Evolutionary conservation across 2,888 invertebrate genomes (phyloP).

Genomic region (Lepidocyrtoides sp.): DNA sequence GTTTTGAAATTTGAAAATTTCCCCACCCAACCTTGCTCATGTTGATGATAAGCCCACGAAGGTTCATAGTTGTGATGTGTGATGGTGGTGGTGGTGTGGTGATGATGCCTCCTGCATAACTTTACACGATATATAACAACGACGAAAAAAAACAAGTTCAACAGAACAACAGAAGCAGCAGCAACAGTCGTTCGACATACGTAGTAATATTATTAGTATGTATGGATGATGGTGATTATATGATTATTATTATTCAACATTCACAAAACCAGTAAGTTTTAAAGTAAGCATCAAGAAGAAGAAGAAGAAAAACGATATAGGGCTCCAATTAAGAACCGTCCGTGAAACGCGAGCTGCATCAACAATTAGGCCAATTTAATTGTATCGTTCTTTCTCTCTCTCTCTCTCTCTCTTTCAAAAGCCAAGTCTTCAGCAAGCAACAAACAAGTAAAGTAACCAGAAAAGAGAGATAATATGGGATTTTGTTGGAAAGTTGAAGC

Average conservation of each 20-base stretch:
- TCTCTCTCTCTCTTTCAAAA: not conserved
- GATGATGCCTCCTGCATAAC: constrained; percentile 44
- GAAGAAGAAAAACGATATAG: constrained; percentile 82
- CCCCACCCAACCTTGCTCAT: too few species aligned
- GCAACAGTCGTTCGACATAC: not conserved
- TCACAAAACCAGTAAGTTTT: constrained; percentile 27
- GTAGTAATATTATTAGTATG: constrained; percentile 10
- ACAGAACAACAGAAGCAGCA: constrained; percentile 22
- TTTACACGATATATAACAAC: constrained; percentile 23
- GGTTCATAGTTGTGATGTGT: too few species aligned
- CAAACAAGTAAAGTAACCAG: constrained; percentile 55
- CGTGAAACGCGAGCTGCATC: constrained; percentile 85
- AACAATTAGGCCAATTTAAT: constrained; percentile 85
- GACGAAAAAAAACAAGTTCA: constrained; percentile 57
- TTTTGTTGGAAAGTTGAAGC: constrained; percentile 18
- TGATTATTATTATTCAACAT: constrained; percentile 65
- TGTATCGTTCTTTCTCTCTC: constrained; percentile 80
- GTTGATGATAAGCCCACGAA: not conserved
- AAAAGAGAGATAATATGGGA: constrained; percentile 60
- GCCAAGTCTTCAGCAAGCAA: not conserved
- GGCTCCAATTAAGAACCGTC: constrained; percentile 85
- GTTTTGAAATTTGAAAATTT: too few species aligned
- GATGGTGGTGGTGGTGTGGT: constrained; percentile 29
- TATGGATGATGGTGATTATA: constrained; percentile 30
- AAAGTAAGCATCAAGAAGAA: constrained; percentile 16